Conservation (phyloP, 2,888 invertebrate species). For the Xestobium rufovillosum region DNA sequence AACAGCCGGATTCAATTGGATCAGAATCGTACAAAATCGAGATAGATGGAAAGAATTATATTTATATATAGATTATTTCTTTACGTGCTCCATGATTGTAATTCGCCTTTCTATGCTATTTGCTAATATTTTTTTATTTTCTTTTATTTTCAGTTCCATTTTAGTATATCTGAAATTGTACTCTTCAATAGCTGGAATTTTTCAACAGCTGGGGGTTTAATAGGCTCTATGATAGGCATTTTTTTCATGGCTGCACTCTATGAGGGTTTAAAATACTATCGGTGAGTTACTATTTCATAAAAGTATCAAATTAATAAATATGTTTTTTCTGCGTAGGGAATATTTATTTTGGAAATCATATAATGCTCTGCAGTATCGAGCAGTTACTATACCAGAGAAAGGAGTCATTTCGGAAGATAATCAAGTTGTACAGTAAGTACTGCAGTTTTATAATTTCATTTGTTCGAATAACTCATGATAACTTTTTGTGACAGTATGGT, state of each 20-base stretch:
- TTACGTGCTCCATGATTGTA: too few relatives aligned
- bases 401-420: slow-evolving; percentile 59
- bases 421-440: slow-evolving; percentile 71
- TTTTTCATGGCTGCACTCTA: slow-evolving; percentile 89
- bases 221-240: slow-evolving; percentile 87
- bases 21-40: too few relatives aligned
- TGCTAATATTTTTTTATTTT: slow-evolving; percentile 6
- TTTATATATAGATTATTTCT: too few relatives aligned
- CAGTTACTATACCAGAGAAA: slow-evolving; percentile 71
- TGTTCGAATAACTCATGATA: not conserved
- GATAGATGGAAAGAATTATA: too few relatives aligned
- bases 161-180: slow-evolving; percentile 68
- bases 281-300: slow-evolving; percentile 39
- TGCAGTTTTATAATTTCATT: slow-evolving; percentile 19
- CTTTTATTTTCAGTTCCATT: slow-evolving; percentile 65
- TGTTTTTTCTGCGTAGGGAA: slow-evolving; percentile 50
- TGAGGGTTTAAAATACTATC: slow-evolving; percentile 89
- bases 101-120: too few relatives aligned
- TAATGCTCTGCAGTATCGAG: slow-evolving; percentile 75
- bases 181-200: slow-evolving; percentile 80
- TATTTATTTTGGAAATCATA: slow-evolving; percentile 83
- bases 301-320: not conserved
- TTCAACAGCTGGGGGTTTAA: slow-evolving; percentile 63
- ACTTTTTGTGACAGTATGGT: slow-evolving; percentile 52
- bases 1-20: too few relatives aligned